Evolutionary conservation across 1,140 invertebrate genomes (phyloP).

Genomic region (Dryas iulia): DNA sequence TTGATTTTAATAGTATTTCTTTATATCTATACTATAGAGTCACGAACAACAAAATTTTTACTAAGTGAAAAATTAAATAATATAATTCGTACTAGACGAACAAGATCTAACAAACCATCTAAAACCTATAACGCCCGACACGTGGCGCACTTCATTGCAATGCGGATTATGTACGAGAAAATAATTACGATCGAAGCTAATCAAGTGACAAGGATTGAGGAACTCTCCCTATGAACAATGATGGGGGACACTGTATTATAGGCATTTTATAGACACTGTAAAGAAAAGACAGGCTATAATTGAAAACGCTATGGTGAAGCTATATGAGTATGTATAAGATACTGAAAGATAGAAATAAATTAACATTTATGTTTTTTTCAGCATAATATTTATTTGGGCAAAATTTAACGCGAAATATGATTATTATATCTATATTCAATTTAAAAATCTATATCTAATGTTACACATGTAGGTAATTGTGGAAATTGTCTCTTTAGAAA

Average conservation of each 20-base stretch:
- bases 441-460: no score
- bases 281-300: neutral
- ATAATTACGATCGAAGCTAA: slow-evolving; percentile 74
- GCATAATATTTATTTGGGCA: no score
- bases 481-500: no score
- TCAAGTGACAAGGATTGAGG: slow-evolving; percentile 66
- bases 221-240: slow-evolving; percentile 32
- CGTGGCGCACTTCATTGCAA: slow-evolving; percentile 74
- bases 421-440: no score
- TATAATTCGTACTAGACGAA: neutral
- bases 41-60: no score
- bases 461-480: no score
- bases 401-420: no score
- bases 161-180: slow-evolving; percentile 72
- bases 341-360: no score
- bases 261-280: neutral
- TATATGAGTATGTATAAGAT: no score
- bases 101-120: slow-evolving; percentile 21
- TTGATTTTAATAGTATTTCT: neutral
- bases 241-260: neutral
- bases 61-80: neutral
- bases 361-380: no score
- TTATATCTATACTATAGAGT: neutral
- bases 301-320: no score
- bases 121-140: slow-evolving; percentile 38